Percentiles rank a stretch among this genome's conserved stretches.
Conservation (phyloP, 1,140 invertebrate genomes). For the Drosophila rufa region DNA sequence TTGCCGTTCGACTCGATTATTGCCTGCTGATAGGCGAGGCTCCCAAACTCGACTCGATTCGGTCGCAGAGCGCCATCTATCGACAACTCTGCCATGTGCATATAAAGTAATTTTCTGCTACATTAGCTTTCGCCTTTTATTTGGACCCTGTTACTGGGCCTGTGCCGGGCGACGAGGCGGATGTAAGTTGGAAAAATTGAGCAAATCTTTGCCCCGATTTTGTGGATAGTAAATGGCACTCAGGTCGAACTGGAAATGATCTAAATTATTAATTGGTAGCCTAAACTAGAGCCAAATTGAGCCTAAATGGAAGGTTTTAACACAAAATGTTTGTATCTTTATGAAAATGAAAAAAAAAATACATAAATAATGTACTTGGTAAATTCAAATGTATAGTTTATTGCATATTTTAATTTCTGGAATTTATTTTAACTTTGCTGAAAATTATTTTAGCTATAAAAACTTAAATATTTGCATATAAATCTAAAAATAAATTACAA, state of each 20-base stretch:
- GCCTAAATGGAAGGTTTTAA: too few species aligned
- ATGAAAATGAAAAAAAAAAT: too few species aligned
- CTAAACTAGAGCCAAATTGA: too few species aligned
- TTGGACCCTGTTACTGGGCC: conserved; percentile 6
- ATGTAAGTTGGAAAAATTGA: conserved; percentile 39
- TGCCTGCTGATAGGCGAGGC: conserved; percentile 73
- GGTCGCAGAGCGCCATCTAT: conserved; percentile 61
- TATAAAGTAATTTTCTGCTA: conserved; percentile 83
- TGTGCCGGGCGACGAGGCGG: too few species aligned
- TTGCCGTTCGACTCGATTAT: conserved; percentile 68
- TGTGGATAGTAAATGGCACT: neutral
- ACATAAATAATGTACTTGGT: too few species aligned
- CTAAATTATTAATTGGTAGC: conserved; percentile 2
- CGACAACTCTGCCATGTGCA: conserved; percentile 73
- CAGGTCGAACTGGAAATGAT: conserved; percentile 35
- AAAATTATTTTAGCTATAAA: neutral
- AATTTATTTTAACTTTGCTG: neutral
- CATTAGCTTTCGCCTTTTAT: conserved; percentile 68
- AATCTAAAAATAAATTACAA: neutral
- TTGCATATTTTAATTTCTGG: neutral
- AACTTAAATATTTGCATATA: neutral
- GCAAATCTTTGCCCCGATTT: conserved; percentile 25
- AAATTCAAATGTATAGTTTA: too few species aligned
- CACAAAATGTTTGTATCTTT: too few species aligned
- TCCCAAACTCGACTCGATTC: conserved; percentile 22